phyloP scores from a whole-genome alignment of 2,113 vertebrate genomes.

The Ctenodactylus gundi region DNA sequence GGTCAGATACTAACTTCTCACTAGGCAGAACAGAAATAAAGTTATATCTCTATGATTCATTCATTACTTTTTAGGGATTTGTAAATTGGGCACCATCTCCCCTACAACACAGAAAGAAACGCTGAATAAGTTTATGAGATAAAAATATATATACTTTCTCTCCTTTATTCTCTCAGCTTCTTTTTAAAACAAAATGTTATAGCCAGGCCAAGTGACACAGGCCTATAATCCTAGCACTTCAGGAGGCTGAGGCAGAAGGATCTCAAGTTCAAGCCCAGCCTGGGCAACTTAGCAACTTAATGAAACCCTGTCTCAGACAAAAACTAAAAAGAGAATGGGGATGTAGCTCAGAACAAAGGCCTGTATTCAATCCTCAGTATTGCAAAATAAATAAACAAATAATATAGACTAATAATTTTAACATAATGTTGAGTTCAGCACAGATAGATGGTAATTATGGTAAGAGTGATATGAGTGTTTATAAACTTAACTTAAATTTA shows the following conservation, averaged over 20 bases:
- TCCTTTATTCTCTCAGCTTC: neutral
- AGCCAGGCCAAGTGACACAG: too few species aligned
- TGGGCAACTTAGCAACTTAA: too few species aligned
- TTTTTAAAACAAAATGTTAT: constrained; percentile 1
- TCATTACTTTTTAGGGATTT: neutral
- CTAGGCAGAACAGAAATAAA: neutral
- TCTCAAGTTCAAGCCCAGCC: too few species aligned
- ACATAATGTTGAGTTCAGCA: neutral
- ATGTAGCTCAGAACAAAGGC: too few species aligned
- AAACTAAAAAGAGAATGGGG: too few species aligned
- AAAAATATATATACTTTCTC: neutral
- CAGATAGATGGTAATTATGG: too few species aligned
- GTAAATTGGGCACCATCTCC: neutral
- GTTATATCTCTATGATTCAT: neutral
- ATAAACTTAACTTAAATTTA: neutral
- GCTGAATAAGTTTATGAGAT: too few species aligned
- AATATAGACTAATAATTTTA: neutral
- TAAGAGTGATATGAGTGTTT: neutral
- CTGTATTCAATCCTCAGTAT: too few species aligned
- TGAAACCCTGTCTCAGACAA: too few species aligned
- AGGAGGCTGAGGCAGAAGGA: too few species aligned
- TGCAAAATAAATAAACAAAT: too few species aligned
- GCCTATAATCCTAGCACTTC: too few species aligned
- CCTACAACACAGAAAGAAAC: neutral
- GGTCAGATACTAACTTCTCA: constrained; percentile 2